Base-by-base conservation (phyloP, 2,888 invertebrate species). In the Ferrisia virgata region DNA sequence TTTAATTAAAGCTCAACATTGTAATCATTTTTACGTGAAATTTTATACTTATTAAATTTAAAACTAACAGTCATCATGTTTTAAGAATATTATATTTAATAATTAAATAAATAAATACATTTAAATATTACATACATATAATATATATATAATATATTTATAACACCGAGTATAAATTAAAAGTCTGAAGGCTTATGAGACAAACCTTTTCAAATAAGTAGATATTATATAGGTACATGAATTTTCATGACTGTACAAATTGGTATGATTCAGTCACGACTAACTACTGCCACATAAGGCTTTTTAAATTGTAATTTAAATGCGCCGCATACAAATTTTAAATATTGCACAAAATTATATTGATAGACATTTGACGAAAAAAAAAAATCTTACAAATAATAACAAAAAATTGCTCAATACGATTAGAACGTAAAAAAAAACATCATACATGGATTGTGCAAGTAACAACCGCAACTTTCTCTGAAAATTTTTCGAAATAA, bases 281-380 rank as follows among this genome's bases (percentile, higher is more conserved):
- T 8, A 36, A 31, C n/a, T 72, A 33, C n/a, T 72, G 33, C 28
- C n/a, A 36, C 33, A 33, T 28, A 28, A 72, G 72, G 72, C 72
- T 33, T 25, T 72, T 72, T 2, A 72, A 72, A n/a, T 72, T 72
- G n/a, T 28, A 33, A 25, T 64, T 64, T 11, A 72, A 72, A 36
- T 36, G 28, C 64, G 31, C 28, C 28, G 31, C 33, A 33, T 72
- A 72, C 33, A 72, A 72, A 72, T 72, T 72, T 72, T 11, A 72
- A 72, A 72, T 72, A 72, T 72, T 72, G 72, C 72, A 72, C 72
- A 33, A 72, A 72, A 33, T 72, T 9, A 36, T n/a, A n/a, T 72
- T n/a, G 13, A 72, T 28, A 5, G 28, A 72, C 33, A 72, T 18
- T 18, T 72, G 72, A 72, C 72, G 18, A 33, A 33, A 72, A 33